These are phyloP conservation scores for Tachycineta bicolor DNA, from an alignment of 2,113 vertebrate species.

Conservation along the genomic window DNA sequence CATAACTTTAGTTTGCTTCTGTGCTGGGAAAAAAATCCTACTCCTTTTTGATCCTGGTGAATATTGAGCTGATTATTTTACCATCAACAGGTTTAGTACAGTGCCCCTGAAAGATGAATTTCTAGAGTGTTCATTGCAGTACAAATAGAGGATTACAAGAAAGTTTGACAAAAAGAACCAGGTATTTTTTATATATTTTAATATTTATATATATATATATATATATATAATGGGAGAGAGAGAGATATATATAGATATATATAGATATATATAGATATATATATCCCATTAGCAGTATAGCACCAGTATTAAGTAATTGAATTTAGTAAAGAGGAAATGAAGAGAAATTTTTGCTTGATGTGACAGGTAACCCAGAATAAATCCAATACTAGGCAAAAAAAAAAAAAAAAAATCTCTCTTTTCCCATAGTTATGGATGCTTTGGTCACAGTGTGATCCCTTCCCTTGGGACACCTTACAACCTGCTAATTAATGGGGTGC, in stretches of 20 bases:
- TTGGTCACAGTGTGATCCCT: background rate
- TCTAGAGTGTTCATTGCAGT: background rate
- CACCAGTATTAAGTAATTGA: background rate
- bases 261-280: no score
- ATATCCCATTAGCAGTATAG: background rate
- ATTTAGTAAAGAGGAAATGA: background rate
- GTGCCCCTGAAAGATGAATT: background rate
- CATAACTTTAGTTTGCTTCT: accelerated
- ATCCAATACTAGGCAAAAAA: background rate
- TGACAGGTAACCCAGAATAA: background rate
- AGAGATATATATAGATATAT: no score
- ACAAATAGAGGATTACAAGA: background rate
- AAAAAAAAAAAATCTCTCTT: background rate
- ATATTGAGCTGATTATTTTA: background rate
- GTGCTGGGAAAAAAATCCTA: background rate
- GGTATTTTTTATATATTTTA: no score
- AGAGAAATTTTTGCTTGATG: background rate
- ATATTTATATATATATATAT: no score
- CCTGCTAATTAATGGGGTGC: background rate
- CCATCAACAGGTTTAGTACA: background rate
- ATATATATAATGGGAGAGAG: no score
- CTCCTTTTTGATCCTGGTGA: background rate
- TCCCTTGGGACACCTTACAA: background rate
- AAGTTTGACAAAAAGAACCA: background rate
- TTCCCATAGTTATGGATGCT: background rate